Conservation (phyloP, 1,140 invertebrate genomes). For the Drosophila pallidifrons region DNA sequence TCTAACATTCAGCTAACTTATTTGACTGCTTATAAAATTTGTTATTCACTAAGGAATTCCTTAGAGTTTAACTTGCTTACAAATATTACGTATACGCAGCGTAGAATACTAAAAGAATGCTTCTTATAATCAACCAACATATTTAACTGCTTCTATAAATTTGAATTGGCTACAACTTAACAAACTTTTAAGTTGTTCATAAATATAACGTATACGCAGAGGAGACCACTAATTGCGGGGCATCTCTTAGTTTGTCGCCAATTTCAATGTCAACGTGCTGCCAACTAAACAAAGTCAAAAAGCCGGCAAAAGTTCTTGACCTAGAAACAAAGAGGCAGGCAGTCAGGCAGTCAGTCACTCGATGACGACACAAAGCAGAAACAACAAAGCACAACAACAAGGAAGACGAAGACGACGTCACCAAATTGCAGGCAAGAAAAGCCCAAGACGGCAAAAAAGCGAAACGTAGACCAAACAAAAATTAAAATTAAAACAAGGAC, state of each 20-base stretch:
- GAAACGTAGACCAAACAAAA: slow-evolving; percentile 80
- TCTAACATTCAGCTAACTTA: no score
- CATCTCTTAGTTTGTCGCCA: not conserved
- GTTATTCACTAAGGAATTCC: no score
- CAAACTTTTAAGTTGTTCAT: not conserved
- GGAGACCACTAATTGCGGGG: slow-evolving; percentile 7
- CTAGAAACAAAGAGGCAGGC: slow-evolving; percentile 74
- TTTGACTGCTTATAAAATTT: no score
- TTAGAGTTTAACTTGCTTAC: no score
- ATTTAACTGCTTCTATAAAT: no score
- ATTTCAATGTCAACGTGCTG: slow-evolving; percentile 59
- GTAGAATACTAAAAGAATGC: no score
- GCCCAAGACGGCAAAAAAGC: slow-evolving; percentile 53
- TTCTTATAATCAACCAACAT: no score
- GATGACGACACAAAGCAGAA: slow-evolving; percentile 72
- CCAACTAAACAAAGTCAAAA: slow-evolving; percentile 35
- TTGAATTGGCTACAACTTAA: no score
- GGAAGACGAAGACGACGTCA: slow-evolving; percentile 60
- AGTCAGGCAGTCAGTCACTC: slow-evolving; percentile 11
- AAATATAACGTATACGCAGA: slow-evolving; percentile 31
- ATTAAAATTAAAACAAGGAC: slow-evolving; percentile 84
- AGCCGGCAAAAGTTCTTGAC: slow-evolving; percentile 81
- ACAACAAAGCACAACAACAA: slow-evolving; percentile 14
- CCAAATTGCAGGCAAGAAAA: slow-evolving; percentile 58
- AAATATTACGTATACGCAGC: no score